Evolutionary conservation across 2,888 invertebrate species (phyloP).

Genomic region (Halictus ligatus): DNA sequence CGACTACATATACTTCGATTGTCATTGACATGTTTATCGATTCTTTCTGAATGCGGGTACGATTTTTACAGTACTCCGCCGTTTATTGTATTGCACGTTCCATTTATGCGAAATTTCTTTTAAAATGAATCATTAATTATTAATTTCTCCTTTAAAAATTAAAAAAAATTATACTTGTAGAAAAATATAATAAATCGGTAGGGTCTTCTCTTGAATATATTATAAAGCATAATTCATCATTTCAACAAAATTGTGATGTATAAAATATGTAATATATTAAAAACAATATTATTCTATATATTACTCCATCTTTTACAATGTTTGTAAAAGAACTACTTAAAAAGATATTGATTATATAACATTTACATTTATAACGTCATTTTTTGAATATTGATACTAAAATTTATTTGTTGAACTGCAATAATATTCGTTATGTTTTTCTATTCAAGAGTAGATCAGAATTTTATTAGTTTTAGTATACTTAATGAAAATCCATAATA

Average conservation of each 20-base stretch:
- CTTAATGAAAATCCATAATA: not conserved
- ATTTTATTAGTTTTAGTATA: not conserved
- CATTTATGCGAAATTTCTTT: not conserved
- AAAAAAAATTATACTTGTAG: not conserved
- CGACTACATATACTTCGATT: slow-evolving; percentile 46
- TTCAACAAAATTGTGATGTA: not conserved
- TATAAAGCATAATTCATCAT: not conserved
- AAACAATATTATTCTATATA: not conserved
- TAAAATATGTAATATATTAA: slow-evolving; percentile 9
- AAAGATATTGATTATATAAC: not conserved
- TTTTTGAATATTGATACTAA: not conserved
- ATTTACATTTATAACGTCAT: not conserved
- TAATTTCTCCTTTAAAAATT: not conserved
- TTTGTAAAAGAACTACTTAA: not conserved
- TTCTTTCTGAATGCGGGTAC: slow-evolving; percentile 19
- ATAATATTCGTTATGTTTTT: not conserved
- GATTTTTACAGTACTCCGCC: not conserved
- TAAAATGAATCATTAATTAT: not conserved
- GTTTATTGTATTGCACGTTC: not conserved
- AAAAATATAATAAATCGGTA: not conserved
- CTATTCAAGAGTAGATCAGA: not conserved
- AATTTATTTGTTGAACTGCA: not conserved
- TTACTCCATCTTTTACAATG: not conserved
- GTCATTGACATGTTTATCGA: slow-evolving; percentile 48
- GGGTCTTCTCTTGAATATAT: not conserved